Base-by-base conservation (phyloP, 2,888 invertebrate species). In the Stenurella melanura region DNA sequence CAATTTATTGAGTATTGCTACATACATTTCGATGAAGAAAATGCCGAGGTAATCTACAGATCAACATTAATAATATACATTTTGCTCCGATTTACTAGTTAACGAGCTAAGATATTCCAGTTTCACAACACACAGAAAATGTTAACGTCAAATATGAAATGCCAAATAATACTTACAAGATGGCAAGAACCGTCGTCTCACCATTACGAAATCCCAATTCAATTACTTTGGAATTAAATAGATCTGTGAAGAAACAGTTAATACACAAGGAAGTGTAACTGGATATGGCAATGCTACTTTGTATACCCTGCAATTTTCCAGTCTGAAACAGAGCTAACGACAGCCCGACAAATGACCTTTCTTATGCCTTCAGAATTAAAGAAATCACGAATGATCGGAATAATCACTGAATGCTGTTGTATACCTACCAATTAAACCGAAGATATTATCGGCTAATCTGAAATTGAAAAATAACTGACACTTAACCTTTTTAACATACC, bases 361-460 rank as follows among this genome's bases (percentile, higher is more conserved):
- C 26, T 7, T 30, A n/a, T 1, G 15, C 12, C 42, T 42, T 42
- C 12, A 42, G 26, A 58, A 11, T 21, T 30, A n/a, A 21, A 61
- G 26, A 61, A 42, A 42, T 11, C 42, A 19, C 12, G n/a, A 30
- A 9, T 34, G 30, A 34, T 34, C 9, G 7, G n/a, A 30, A 9
- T 34, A 7, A 34, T 34, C 9, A 34, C 30, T 30, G 11, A 61
- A 10, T 21, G 10, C 0, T 30, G n/a, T 30, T 61, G n/a, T 61
- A 21, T 61, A 61, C n/a, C 60, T 61, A 61, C 21, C 60, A 61
- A 61, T 61, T 61, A 61, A 21, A 61, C 30, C 30, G 15, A 0
- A 15, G 30, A 61, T 61, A 26, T 30, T 30, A 61, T 26, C 60
- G 11, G 30, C 7, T 61, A 7, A 12, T 42, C 7, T 42, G 11